These are phyloP conservation scores for Xestia xanthographa DNA, from an alignment of 2,888 invertebrate species.

Conservation along the genomic window DNA sequence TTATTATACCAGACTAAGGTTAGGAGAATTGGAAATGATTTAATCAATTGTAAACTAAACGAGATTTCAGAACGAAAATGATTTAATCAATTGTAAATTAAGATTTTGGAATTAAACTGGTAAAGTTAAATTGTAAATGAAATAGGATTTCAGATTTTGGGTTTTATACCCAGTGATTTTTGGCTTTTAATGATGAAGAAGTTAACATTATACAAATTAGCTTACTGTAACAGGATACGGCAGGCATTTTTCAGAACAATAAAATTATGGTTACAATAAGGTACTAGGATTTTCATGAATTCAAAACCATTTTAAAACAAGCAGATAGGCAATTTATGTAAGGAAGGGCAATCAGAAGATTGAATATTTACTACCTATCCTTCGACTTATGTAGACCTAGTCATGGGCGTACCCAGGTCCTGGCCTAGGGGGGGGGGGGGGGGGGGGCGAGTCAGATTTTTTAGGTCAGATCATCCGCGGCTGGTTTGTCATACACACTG, in stretches of 20 bases:
- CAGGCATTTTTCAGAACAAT: not conserved
- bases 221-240: not conserved
- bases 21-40: not conserved
- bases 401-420: no score
- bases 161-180: no score
- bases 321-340: not conserved
- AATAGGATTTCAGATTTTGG: not conserved
- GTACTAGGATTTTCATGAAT: not conserved
- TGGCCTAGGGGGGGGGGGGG: no score
- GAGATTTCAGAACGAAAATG: not conserved
- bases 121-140: not conserved
- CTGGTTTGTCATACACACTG: no score
- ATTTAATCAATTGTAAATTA: slow-evolving; percentile 4
- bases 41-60: slow-evolving; percentile 3
- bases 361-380: not conserved
- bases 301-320: not conserved
- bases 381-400: not conserved
- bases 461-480: no score
- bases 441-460: no score
- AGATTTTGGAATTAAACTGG: not conserved
- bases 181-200: not conserved
- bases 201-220: not conserved
- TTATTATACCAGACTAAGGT: not conserved
- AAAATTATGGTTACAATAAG: no score
- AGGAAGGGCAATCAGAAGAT: not conserved